Conservation (phyloP, 2,888 invertebrate genomes). For the Boloria euphrosyne region DNA sequence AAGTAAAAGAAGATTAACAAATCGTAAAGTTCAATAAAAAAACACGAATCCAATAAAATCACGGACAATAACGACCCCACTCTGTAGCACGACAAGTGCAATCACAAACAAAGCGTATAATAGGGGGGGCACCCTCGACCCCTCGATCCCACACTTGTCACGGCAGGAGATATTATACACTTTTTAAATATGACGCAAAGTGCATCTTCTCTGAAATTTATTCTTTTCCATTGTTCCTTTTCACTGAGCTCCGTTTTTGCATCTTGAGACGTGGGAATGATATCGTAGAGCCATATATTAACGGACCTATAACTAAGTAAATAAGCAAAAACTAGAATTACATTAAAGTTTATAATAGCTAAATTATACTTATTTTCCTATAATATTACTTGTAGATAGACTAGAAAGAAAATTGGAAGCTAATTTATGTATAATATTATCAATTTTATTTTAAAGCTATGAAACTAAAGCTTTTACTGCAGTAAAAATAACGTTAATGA, state of each 20-base stretch:
- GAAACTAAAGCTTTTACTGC: not conserved
- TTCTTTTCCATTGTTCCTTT: constrained; percentile 32
- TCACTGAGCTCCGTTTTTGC: constrained; percentile 49
- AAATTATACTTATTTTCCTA: not conserved
- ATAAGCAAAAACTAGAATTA: not conserved
- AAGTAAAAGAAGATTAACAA: not conserved
- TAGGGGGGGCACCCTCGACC: constrained; percentile 49
- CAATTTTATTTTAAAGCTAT: no score
- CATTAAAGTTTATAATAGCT: not conserved
- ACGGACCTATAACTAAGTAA: not conserved
- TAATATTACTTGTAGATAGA: no score
- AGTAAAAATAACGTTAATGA: constrained; percentile 44
- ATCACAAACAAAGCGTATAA: constrained; percentile 56
- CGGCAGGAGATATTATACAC: constrained; percentile 57
- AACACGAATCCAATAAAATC: constrained; percentile 21
- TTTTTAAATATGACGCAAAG: constrained; percentile 66
- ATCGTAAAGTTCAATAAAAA: not conserved
- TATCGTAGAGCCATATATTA: not conserved
- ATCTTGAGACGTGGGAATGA: constrained; percentile 61
- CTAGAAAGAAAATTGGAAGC: no score
- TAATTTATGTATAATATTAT: no score
- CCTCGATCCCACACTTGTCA: constrained; percentile 70
- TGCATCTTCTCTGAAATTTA: constrained; percentile 37
- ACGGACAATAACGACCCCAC: constrained; percentile 36
- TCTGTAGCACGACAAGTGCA: constrained; percentile 59